phyloP scores from a whole-genome alignment of 2,113 vertebrate species.

The Sporophila hypoxantha region DNA sequence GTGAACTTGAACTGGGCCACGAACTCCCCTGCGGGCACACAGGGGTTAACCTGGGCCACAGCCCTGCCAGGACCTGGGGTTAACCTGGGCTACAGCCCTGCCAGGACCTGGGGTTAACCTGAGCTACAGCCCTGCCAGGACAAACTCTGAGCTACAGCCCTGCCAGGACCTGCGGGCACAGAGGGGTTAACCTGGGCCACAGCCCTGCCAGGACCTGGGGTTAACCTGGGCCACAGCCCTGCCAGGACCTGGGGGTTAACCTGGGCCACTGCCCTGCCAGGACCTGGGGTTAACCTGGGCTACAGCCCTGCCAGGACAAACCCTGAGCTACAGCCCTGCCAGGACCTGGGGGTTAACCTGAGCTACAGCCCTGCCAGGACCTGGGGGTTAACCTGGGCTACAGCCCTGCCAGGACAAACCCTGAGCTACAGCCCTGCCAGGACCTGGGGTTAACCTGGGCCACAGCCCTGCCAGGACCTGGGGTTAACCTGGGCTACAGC shows the following conservation, averaged over 20 bases:
- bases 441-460: background rate
- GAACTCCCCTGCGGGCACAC: conserved; percentile 76
- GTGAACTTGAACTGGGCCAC: conserved; percentile 99
- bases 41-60: background rate
- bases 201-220: background rate
- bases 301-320: too few relatives aligned
- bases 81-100: too few relatives aligned
- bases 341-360: background rate
- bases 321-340: background rate
- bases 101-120: fast-evolving
- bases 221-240: background rate
- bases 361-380: background rate
- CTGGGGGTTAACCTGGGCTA: fast-evolving
- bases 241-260: background rate
- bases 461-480: background rate
- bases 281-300: background rate
- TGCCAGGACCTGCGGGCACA: background rate
- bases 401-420: background rate
- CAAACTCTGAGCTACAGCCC: too few relatives aligned
- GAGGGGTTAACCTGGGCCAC: too few relatives aligned
- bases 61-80: background rate
- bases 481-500: background rate
- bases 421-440: background rate
- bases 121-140: background rate
- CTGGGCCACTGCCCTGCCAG: too few relatives aligned